Base-by-base conservation (phyloP, 2,113 vertebrate species). In the Callopanchax toddi region DNA sequence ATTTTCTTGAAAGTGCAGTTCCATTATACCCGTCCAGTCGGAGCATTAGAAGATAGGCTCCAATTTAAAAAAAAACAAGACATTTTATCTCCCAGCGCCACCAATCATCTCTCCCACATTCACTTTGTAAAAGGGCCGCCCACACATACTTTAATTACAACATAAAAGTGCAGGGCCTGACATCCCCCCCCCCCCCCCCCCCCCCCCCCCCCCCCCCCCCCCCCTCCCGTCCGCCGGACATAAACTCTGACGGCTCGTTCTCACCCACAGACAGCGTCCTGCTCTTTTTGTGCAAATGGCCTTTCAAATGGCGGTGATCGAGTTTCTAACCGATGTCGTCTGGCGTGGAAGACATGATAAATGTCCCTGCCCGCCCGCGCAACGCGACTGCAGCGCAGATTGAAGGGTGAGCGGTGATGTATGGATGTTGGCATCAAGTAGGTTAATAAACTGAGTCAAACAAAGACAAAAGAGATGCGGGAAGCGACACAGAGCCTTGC, bases 361-460 rank as follows among this genome's bases (percentile, higher is more conserved):
- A 78, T 70, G 51, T 40, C 26, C 43, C 32, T 44, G 12, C 52
- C 15, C 2, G 12, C 52, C 15, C 2, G 18, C 8, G 13, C 32
- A 1, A 21, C 61, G 23, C 17, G 20, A 48, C 48, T 36, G 1
- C 52, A 25, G 67, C 67, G 49, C 15, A 2, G 43, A n/a, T 36
- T 11, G 32, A 43, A 50, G 45, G 42, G 11, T 22, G 60, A 50
- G 49, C 60, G 55, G 22, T 72, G 79, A 78, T 11, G 20, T 72
- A 75, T 53, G 60, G 46, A 64, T 53, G 48, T 3, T 43, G 57
- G 60, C 73, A 62, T 67, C 0, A 9, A 22, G 61, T 12, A 44
- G 45, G 60, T 74, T 69, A 67, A 62, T 74, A 82, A 72, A 81
- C 61, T 25, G 62, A 68, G 68, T 23, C 25, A 44, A 37, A 13